phyloP scores from a whole-genome alignment of 2,888 invertebrate species.

The Apodemia hepburni region DNA sequence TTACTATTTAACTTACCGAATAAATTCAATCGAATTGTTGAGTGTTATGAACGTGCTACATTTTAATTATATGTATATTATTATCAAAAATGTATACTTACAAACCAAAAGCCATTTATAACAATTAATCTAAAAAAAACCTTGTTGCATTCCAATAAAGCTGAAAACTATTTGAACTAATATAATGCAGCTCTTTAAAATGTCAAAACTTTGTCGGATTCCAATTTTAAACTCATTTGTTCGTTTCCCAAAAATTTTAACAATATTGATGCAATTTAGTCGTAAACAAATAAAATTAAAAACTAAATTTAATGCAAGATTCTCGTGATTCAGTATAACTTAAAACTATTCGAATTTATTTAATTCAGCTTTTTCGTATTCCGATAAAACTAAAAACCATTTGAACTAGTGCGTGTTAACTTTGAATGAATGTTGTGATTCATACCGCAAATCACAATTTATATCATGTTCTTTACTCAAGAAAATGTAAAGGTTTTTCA shows the following conservation, averaged over 20 bases:
- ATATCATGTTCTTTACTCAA: not conserved
- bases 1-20: no score
- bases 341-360: not conserved
- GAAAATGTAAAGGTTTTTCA: not conserved
- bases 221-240: no score
- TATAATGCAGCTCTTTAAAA: not conserved
- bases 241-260: no score
- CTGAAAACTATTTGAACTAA: not conserved
- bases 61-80: no score
- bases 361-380: not conserved
- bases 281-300: no score
- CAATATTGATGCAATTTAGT: no score
- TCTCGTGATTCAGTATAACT: not conserved
- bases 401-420: not conserved
- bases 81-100: no score
- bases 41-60: no score
- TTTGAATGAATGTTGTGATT: not conserved
- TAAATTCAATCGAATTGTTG: no score
- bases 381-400: not conserved
- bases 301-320: not conserved
- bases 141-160: not conserved
- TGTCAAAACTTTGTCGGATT: no score
- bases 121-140: no score
- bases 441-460: not conserved
- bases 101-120: no score